Base-by-base conservation (phyloP, 2,113 vertebrate genomes). In the Muntiacus reevesi region DNA sequence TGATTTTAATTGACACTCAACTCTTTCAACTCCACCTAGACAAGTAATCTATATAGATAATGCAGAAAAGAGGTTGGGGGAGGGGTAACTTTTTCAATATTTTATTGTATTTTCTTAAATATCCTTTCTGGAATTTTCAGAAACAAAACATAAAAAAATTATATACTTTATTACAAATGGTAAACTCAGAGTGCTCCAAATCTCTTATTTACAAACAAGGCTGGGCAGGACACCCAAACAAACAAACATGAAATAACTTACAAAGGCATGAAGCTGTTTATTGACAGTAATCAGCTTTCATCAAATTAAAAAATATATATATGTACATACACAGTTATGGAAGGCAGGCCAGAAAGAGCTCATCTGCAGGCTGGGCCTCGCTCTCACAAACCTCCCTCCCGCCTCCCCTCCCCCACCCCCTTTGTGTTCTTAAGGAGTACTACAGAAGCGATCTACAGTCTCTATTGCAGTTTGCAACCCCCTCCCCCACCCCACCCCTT, bases 201-300 rank as follows among this genome's bases (percentile, higher is more conserved):
- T 99, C 99, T 99, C 99, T 99, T 99, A 99, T 99, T 99, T 99
- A 99, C 99, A 99, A 98, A 99, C 99, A 99, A 99, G 99, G 99
- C 99, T 99, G 99, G 99, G 99, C 99, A 99, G 99, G 99, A 99
- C 45, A 97, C 99, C 99, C 99, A 99, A 99, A 99, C 99, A 99
- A 99, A 99, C 98, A 99, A 99, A 99, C 99, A 99, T 99, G 99
- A 99, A 99, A 99, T 99, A 99, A 99, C 98, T 99, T 99, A 99
- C 99, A 99, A 99, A 99, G 98, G 99, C 99, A 99, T 99, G 99
- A 99, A 99, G 99, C 99, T 99, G 99, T 99, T 99, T 99, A 99
- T 99, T 99, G 98, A 99, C 99, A 99, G 98, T 99, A 98, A 99
- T 99, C 98, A 99, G 99, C 98, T 99, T 99, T 99, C 99, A 99